Conservation (phyloP, 2,888 invertebrate genomes). For the Philereme vetulata region DNA sequence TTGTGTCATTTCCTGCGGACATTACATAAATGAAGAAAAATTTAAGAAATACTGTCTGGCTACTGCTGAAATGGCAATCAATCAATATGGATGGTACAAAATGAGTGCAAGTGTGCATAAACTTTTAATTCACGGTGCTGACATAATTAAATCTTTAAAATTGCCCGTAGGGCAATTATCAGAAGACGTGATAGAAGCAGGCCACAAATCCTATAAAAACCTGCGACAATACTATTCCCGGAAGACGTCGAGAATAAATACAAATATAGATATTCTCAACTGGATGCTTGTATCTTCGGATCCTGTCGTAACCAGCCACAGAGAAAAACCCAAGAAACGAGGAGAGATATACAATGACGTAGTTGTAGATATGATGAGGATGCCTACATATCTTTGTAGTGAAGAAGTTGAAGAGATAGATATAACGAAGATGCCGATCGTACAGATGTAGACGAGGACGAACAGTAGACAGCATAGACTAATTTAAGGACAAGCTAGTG, state of each 20-base stretch:
- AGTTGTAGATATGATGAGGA: conserved; percentile 17
- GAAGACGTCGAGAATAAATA: conserved; percentile 31
- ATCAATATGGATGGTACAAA: background rate
- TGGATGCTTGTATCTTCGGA: conserved; percentile 29
- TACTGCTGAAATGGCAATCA: too few relatives aligned
- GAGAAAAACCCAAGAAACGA: conserved; percentile 24
- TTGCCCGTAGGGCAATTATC: conserved; percentile 29
- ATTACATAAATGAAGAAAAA: too few relatives aligned
- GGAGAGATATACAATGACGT: conserved; percentile 20
- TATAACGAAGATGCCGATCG: conserved; percentile 32
- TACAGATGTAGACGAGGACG: too few relatives aligned
- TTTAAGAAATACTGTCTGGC: too few relatives aligned
- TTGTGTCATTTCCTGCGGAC: too few relatives aligned
- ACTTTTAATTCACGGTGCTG: conserved; percentile 26
- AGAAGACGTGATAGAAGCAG: conserved; percentile 28
- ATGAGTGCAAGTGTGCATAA: conserved; percentile 21
- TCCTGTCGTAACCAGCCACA: conserved; percentile 26
- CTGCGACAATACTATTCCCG: conserved; percentile 26
- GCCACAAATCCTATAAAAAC: conserved; percentile 14
- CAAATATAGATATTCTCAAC: conserved; percentile 31
- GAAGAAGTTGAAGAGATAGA: conserved; percentile 25
- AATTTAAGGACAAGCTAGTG: too few relatives aligned
- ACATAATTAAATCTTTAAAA: conserved; percentile 26
- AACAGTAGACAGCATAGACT: too few relatives aligned
- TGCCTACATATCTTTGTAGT: conserved; percentile 16